Evolutionary conservation across 37 sponge, comb jelly and placozoan species (phyloP).

Genomic region (Spongilla lacustris): DNA sequence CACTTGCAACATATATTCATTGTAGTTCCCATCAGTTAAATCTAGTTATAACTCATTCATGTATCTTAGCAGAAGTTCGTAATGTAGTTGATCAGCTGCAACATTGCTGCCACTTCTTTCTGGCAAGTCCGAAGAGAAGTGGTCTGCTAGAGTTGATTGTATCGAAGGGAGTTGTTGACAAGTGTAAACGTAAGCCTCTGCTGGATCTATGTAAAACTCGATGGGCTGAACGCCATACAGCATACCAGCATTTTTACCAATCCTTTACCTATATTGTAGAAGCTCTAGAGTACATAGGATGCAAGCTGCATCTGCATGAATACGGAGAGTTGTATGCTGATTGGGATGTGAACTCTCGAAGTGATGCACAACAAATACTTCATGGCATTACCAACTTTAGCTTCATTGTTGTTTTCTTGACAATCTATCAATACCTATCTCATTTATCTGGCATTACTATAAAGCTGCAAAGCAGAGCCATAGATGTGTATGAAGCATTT

Average conservation of each 20-base stretch:
- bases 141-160: slow-evolving; percentile 29
- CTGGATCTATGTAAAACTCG: slow-evolving; percentile 5
- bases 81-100: slow-evolving; percentile 25
- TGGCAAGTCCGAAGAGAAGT: slow-evolving; percentile 29
- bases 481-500: slow-evolving; percentile 56
- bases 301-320: slow-evolving; percentile 2
- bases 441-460: background rate
- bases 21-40: slow-evolving; percentile 47
- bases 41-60: slow-evolving; percentile 25
- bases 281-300: slow-evolving; percentile 30
- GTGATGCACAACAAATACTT: slow-evolving; percentile 40
- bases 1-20: slow-evolving; percentile 37
- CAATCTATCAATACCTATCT: background rate
- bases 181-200: background rate
- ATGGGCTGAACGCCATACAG: background rate
- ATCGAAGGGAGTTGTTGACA: slow-evolving; percentile 17
- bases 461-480: slow-evolving; percentile 10
- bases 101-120: slow-evolving; percentile 4
- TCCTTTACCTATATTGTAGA: slow-evolving; percentile 30
- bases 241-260: slow-evolving; percentile 42
- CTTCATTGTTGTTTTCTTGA: background rate
- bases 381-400: slow-evolving; percentile 37
- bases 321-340: slow-evolving; percentile 21
- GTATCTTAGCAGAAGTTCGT: slow-evolving; percentile 22
- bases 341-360: slow-evolving; percentile 17